phyloP scores from a whole-genome alignment of 2,888 invertebrate genomes.

The Agrilus biguttatus region DNA sequence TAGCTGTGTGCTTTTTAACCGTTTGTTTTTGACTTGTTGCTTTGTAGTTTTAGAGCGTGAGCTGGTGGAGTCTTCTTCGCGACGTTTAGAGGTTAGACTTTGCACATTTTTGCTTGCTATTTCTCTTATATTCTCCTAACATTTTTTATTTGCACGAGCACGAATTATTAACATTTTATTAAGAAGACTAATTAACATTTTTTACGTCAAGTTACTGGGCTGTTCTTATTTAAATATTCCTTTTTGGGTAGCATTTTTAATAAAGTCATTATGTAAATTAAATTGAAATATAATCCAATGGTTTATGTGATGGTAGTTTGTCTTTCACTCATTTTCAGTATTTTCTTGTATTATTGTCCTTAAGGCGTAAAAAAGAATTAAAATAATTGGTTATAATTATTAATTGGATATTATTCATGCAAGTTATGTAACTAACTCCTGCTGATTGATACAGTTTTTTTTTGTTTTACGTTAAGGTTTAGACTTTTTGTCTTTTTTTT shows the following conservation, averaged over 20 bases:
- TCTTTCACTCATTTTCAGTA: too few species aligned
- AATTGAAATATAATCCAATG: too few species aligned
- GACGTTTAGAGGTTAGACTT: slow-evolving; percentile 26
- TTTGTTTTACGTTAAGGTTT: too few species aligned
- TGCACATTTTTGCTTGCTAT: slow-evolving; percentile 6
- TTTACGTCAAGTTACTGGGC: background rate
- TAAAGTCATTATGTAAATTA: too few species aligned
- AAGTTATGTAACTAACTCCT: too few species aligned
- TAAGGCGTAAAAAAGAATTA: too few species aligned
- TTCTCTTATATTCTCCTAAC: background rate
- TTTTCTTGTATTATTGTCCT: too few species aligned
- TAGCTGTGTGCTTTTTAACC: slow-evolving; percentile 12
- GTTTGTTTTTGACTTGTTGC: slow-evolving; percentile 22
- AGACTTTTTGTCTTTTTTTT: slow-evolving; percentile 10
- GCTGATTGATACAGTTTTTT: too few species aligned
- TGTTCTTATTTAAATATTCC: background rate
- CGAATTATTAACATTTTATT: too few species aligned
- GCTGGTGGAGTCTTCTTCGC: slow-evolving; percentile 22
- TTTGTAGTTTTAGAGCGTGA: slow-evolving; percentile 30
- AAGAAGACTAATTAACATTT: background rate
- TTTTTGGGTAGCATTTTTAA: too few species aligned
- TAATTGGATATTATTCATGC: too few species aligned
- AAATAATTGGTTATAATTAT: too few species aligned
- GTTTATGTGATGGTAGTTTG: background rate
- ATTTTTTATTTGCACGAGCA: background rate